Percentiles rank a stretch among this genome's conserved stretches.
phyloP scores from a whole-genome alignment of 2,113 vertebrate genomes.

The Oreochromis aureus region DNA sequence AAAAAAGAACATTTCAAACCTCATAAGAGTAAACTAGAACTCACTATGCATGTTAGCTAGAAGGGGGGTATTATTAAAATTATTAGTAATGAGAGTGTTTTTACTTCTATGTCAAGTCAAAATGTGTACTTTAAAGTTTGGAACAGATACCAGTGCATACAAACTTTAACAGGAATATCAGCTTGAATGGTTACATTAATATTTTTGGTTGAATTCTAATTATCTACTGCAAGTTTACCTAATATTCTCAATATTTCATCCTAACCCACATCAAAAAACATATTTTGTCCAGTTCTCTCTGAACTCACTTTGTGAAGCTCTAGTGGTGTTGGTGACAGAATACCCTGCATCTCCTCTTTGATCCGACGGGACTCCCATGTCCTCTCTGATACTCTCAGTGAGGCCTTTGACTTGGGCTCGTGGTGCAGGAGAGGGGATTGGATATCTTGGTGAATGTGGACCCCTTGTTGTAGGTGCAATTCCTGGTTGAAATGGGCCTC shows the following conservation, averaged over 20 bases:
- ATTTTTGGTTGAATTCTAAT: not conserved
- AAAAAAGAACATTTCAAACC: not conserved
- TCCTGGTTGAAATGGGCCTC: constrained; percentile 48
- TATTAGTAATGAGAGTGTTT: not conserved
- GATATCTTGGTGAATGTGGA: constrained; percentile 41
- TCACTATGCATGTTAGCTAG: not conserved
- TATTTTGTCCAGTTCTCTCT: not conserved
- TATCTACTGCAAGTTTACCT: not conserved
- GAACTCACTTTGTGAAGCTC: constrained; percentile 90
- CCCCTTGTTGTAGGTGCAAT: constrained; percentile 31
- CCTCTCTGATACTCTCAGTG: constrained; percentile 72
- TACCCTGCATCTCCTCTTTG: constrained; percentile 87
- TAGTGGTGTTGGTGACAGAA: constrained; percentile 79
- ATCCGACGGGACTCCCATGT: constrained; percentile 81
- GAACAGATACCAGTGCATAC: not conserved
- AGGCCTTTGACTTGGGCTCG: constrained; percentile 64
- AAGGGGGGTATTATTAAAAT: not conserved
- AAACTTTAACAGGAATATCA: not conserved
- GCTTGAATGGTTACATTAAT: not conserved
- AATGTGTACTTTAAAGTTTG: not conserved
- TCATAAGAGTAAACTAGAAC: not conserved
- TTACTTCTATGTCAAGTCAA: not conserved
- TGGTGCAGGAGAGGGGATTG: constrained; percentile 51
- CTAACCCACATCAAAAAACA: not conserved
- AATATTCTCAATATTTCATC: not conserved